Conservation (phyloP, 2,888 invertebrate genomes). For the Chrysina gloriosa region DNA sequence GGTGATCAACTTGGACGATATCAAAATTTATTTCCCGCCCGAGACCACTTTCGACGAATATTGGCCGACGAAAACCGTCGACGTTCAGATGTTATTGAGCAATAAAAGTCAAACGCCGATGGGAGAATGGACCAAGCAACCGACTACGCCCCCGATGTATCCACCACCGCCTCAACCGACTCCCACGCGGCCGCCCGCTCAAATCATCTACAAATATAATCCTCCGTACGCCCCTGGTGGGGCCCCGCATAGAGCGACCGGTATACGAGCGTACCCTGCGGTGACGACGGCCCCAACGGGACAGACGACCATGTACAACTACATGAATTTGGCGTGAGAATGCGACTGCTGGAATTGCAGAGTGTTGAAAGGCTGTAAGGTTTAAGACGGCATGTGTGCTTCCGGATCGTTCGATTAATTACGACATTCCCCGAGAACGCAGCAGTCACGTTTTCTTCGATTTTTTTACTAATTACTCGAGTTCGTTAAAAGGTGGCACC, state of each 20-base stretch:
- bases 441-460: no score
- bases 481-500: no score
- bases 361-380: slow-evolving; percentile 19
- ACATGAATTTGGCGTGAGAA: slow-evolving; percentile 33
- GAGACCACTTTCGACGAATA: slow-evolving; percentile 79
- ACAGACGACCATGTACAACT: slow-evolving; percentile 27
- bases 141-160: slow-evolving; percentile 72
- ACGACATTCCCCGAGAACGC: no score
- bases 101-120: slow-evolving; percentile 67
- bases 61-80: slow-evolving; percentile 75
- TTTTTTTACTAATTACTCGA: no score
- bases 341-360: slow-evolving; percentile 28
- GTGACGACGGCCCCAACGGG: slow-evolving; percentile 5
- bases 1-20: slow-evolving; percentile 85
- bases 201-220: slow-evolving; percentile 27
- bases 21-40: slow-evolving; percentile 78
- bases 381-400: background rate
- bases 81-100: slow-evolving; percentile 79
- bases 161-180: slow-evolving; percentile 24
- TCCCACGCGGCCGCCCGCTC: background rate
- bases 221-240: slow-evolving; percentile 8
- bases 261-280: slow-evolving; percentile 22
- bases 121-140: slow-evolving; percentile 80
- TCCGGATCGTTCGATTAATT: no score
- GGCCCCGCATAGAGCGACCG: slow-evolving; percentile 5